phyloP scores from a whole-genome alignment of 2,113 vertebrate genomes.

The Petroica traversi region DNA sequence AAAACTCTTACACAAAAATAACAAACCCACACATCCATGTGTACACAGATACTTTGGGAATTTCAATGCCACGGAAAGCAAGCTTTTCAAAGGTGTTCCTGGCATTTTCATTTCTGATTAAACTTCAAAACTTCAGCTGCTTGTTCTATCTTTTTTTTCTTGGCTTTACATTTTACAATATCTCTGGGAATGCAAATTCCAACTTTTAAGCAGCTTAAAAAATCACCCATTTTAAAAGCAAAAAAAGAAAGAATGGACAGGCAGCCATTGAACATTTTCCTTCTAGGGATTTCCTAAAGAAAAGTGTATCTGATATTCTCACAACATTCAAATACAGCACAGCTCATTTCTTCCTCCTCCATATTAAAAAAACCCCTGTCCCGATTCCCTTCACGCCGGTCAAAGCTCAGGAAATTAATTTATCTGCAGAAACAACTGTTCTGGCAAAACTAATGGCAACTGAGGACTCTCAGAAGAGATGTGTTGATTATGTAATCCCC shows the following conservation, averaged over 20 bases:
- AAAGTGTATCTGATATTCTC: not conserved
- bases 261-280: not conserved
- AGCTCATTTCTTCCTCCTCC: not conserved
- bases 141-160: not conserved
- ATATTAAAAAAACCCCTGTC: not conserved
- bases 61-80: not conserved
- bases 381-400: not conserved
- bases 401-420: constrained; percentile 4
- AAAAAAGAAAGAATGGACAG: not conserved
- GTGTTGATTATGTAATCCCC: not conserved
- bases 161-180: not conserved
- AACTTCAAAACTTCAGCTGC: not conserved
- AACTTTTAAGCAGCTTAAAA: not conserved
- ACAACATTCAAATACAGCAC: not conserved
- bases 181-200: not conserved
- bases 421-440: not conserved
- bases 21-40: not conserved
- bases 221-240: not conserved
- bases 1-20: not conserved
- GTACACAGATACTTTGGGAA: not conserved
- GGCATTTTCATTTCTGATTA: not conserved
- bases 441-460: not conserved
- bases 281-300: not conserved
- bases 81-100: not conserved
- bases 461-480: not conserved